Evolutionary conservation across 2,888 invertebrate genomes (phyloP).

Genomic region (Limenitis camilla): DNA sequence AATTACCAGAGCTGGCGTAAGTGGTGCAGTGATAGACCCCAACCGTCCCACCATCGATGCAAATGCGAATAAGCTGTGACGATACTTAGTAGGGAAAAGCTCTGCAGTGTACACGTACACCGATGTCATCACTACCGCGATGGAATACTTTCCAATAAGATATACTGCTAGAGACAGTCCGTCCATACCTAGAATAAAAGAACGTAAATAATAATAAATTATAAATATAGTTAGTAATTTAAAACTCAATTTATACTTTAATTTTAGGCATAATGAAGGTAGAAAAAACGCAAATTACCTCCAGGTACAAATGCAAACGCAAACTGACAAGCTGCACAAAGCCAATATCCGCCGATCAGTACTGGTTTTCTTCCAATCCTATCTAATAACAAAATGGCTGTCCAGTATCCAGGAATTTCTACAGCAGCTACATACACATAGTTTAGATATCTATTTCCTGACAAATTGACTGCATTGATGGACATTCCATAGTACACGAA

Average conservation of each 20-base stretch:
- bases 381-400: constrained; percentile 77
- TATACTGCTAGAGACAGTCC: constrained; percentile 68
- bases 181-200: constrained; percentile 37
- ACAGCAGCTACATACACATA: constrained; percentile 78
- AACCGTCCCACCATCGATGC: constrained; percentile 80
- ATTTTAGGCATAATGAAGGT: no score
- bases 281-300: constrained; percentile 40
- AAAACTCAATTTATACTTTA: neutral
- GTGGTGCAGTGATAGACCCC: constrained; percentile 79
- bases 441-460: constrained; percentile 79
- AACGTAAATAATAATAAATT: neutral
- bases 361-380: constrained; percentile 77
- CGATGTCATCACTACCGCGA: constrained; percentile 78
- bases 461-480: constrained; percentile 78
- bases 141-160: constrained; percentile 78
- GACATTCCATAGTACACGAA: constrained; percentile 82
- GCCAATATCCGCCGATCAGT: constrained; percentile 74
- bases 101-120: constrained; percentile 80
- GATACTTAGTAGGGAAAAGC: constrained; percentile 78
- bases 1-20: constrained; percentile 77
- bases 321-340: constrained; percentile 78
- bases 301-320: constrained; percentile 74
- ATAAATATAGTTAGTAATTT: neutral
- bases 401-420: constrained; percentile 82
- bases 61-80: constrained; percentile 78